phyloP scores from a whole-genome alignment of 2,797 vertebrate species.

The Streptopelia turtur region DNA sequence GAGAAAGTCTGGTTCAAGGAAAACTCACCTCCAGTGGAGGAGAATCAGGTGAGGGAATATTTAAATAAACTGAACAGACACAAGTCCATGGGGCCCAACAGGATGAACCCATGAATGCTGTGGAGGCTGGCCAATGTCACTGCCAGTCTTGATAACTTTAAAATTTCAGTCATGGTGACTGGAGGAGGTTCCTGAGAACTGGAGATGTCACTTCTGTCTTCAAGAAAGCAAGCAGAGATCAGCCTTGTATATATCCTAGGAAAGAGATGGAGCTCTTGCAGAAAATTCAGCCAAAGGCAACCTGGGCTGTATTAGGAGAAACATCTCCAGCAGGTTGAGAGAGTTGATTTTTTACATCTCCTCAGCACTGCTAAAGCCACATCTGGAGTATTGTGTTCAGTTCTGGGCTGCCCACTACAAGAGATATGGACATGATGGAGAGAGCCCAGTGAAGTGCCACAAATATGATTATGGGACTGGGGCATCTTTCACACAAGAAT shows the following conservation, averaged over 20 bases:
- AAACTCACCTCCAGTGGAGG: neutral
- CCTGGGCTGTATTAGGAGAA: neutral
- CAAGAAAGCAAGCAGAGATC: neutral
- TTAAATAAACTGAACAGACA: neutral
- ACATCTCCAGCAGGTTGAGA: neutral
- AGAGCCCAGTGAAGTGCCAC: neutral
- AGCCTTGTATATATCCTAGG: neutral
- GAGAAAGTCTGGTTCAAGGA: neutral
- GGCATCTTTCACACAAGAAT: neutral
- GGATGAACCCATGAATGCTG: neutral
- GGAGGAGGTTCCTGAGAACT: neutral
- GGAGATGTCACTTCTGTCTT: neutral
- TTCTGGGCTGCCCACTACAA: neutral
- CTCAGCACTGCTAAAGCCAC: neutral
- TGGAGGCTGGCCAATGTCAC: neutral
- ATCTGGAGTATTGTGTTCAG: neutral
- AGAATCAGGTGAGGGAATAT: neutral
- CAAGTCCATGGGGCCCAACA: neutral
- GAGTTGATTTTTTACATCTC: neutral
- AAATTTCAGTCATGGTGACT: neutral
- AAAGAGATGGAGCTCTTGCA: neutral
- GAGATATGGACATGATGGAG: neutral
- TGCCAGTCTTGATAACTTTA: neutral
- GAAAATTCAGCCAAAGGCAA: fast-evolving
- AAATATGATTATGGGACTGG: neutral